phyloP scores from a whole-genome alignment of 2,113 vertebrate species.

The Pangasianodon gigas region DNA sequence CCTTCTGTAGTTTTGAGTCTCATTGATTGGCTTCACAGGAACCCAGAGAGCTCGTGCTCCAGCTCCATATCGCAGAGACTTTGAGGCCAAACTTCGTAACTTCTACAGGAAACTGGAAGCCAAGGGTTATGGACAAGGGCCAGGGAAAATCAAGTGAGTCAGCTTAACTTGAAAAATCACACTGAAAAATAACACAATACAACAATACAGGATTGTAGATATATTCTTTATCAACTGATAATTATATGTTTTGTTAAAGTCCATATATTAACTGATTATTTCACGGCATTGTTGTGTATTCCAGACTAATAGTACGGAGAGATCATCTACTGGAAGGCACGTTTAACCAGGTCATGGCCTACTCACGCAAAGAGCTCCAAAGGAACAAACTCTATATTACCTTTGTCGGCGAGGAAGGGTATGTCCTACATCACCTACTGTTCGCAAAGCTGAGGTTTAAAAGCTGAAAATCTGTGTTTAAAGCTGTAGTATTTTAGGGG shows the following conservation, averaged over 20 bases:
- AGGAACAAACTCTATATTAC: constrained; percentile 89
- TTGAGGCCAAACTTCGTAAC: constrained; percentile 88
- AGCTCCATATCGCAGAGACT: constrained; percentile 88
- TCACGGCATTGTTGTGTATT: constrained; percentile 29
- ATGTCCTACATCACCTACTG: constrained; percentile 8
- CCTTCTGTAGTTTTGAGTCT: neutral
- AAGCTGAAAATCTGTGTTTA: neutral
- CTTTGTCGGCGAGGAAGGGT: constrained; percentile 91
- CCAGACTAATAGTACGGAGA: constrained; percentile 84
- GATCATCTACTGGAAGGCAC: constrained; percentile 88
- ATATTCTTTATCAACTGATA: neutral
- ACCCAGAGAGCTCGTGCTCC: constrained; percentile 85
- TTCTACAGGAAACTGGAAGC: constrained; percentile 92
- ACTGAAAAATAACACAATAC: neutral
- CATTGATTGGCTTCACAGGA: constrained; percentile 63
- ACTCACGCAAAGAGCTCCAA: constrained; percentile 89
- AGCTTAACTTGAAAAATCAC: neutral
- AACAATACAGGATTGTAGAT: neutral
- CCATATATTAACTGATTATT: neutral
- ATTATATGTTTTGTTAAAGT: neutral
- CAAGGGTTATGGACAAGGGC: constrained; percentile 71
- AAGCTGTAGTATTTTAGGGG: neutral
- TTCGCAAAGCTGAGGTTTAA: neutral
- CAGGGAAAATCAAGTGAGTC: constrained; percentile 87
- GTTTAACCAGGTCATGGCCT: constrained; percentile 91